Evolutionary conservation across 1,140 invertebrate species (phyloP).

Genomic region (Drosophila sp.): DNA sequence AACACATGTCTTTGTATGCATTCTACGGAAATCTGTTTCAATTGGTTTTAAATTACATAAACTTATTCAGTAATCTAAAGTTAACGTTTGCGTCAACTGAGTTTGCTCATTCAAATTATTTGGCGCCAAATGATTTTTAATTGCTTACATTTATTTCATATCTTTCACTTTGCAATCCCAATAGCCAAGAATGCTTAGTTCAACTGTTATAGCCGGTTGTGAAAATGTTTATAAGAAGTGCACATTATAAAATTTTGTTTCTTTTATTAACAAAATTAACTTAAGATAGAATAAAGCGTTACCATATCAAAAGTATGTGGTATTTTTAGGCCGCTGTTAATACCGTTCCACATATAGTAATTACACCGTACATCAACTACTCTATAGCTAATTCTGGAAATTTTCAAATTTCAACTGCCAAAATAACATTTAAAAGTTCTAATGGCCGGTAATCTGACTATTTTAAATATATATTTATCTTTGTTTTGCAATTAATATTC

Average conservation of each 20-base stretch:
- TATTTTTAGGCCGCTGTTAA: constrained; percentile 10
- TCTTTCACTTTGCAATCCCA: too few relatives aligned
- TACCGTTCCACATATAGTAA: not conserved
- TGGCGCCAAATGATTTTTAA: not conserved
- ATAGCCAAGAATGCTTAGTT: too few relatives aligned
- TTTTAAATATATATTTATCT: not conserved
- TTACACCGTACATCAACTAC: too few relatives aligned
- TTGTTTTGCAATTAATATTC: too few relatives aligned
- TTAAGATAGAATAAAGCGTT: not conserved
- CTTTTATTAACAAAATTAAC: not conserved
- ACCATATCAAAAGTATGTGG: not conserved
- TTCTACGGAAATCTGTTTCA: not conserved
- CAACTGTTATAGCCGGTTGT: too few relatives aligned
- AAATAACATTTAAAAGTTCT: too few relatives aligned
- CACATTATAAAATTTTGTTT: too few relatives aligned
- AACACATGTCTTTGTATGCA: not conserved
- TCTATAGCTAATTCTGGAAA: too few relatives aligned
- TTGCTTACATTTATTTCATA: too few relatives aligned
- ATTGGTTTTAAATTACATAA: not conserved
- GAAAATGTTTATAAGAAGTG: too few relatives aligned
- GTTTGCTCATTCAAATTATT: not conserved
- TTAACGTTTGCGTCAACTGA: not conserved
- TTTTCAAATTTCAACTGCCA: too few relatives aligned
- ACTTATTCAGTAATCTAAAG: not conserved
- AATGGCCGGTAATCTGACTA: too few relatives aligned